Percentiles rank a stretch among this genome's conserved stretches.
Evolutionary conservation across 2,113 vertebrate species (phyloP).

Genomic region (Chaetodon auriga): DNA sequence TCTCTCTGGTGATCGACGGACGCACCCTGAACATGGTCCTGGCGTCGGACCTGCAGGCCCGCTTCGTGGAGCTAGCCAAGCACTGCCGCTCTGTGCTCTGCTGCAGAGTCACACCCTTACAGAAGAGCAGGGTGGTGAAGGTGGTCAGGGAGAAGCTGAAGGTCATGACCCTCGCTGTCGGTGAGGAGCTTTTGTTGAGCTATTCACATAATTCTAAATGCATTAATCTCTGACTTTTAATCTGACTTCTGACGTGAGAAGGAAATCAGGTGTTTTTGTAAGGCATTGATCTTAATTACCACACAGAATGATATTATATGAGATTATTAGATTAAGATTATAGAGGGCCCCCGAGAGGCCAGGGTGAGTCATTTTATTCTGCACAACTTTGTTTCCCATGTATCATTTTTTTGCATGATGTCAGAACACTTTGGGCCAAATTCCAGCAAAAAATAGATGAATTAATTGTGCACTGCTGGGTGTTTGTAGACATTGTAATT

Average conservation of each 20-base stretch:
- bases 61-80: conserved; percentile 86
- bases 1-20: conserved; percentile 91
- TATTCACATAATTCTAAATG: neutral
- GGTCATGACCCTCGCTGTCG: conserved; percentile 92
- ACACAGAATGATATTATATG: neutral
- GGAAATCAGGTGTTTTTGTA: neutral
- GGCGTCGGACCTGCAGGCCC: conserved; percentile 86
- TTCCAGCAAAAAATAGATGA: neutral
- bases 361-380: neutral
- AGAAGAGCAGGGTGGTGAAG: conserved; percentile 92
- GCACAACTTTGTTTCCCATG: no score
- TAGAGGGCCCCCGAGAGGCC: neutral
- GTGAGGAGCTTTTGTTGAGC: conserved; percentile 58
- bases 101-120: conserved; percentile 91
- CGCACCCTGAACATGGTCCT: conserved; percentile 84
- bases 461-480: neutral
- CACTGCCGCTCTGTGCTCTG: conserved; percentile 90
- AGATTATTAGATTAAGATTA: no score
- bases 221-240: no score
- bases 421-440: no score
- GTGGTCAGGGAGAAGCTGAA: conserved; percentile 86
- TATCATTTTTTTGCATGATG: no score
- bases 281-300: neutral
- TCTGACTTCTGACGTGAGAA: neutral
- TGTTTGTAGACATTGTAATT: neutral